Conservation (phyloP, 2,888 invertebrate species). For the Andrena camellia region DNA sequence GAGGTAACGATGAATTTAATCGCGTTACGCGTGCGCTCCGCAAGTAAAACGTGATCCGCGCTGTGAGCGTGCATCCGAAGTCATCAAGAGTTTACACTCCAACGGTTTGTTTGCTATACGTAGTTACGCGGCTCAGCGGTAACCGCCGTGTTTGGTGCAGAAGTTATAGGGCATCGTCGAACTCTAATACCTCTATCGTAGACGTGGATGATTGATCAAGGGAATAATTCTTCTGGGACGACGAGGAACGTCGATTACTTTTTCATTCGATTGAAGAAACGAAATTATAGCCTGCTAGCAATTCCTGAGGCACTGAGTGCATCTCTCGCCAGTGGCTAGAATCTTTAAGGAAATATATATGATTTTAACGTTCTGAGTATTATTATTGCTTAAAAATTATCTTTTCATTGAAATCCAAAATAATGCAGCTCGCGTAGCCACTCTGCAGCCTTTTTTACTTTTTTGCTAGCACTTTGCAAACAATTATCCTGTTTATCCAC, state of each 20-base stretch:
- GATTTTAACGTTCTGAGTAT: no score
- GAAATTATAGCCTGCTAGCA: background rate
- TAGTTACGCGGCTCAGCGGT: slow-evolving; percentile 57
- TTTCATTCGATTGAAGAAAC: background rate
- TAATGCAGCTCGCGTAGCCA: no score
- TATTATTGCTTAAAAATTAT: background rate
- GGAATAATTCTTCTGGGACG: background rate
- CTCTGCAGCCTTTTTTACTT: no score
- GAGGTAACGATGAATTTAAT: slow-evolving; percentile 68
- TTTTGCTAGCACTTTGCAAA: no score
- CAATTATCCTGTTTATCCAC: no score
- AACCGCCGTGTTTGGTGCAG: slow-evolving; percentile 54
- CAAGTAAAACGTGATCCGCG: slow-evolving; percentile 55
- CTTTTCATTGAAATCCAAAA: background rate
- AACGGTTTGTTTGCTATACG: slow-evolving; percentile 51
- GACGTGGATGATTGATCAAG: background rate
- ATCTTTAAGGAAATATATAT: background rate
- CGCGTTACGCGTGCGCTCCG: slow-evolving; percentile 54
- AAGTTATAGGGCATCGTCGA: slow-evolving; percentile 37
- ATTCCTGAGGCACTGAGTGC: background rate
- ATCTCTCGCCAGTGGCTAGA: background rate
- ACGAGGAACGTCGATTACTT: background rate
- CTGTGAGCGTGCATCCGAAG: slow-evolving; percentile 42
- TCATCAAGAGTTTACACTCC: slow-evolving; percentile 65
- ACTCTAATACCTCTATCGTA: background rate